phyloP scores from a whole-genome alignment of 2,113 vertebrate species.

The Chaenocephalus aceratus region DNA sequence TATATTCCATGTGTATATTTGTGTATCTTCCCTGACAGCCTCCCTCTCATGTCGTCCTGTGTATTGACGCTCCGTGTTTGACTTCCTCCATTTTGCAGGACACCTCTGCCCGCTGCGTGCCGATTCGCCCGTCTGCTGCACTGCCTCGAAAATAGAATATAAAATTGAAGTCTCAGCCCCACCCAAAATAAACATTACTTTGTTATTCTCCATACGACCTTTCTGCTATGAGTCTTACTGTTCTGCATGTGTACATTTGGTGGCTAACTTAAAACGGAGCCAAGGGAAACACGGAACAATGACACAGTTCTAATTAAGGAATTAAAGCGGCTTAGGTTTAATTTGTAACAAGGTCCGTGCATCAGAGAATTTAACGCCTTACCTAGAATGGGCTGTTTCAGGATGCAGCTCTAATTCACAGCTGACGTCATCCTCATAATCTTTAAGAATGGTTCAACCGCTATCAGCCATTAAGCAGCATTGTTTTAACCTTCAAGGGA shows the following conservation, averaged over 20 bases:
- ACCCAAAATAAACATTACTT: slow-evolving; percentile 20
- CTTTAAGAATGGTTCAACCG: slow-evolving; percentile 14
- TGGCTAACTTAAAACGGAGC: slow-evolving; percentile 45
- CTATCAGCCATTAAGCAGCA: slow-evolving; percentile 29
- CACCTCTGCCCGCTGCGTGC: slow-evolving; percentile 15
- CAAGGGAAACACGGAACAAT: slow-evolving; percentile 45
- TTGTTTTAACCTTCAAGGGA: slow-evolving; percentile 52
- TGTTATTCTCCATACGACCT: slow-evolving; percentile 14
- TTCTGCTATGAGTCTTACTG: background rate
- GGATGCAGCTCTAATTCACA: slow-evolving; percentile 24
- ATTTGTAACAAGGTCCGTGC: slow-evolving; percentile 49
- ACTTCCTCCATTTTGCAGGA: slow-evolving; percentile 60
- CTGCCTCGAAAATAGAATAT: slow-evolving; percentile 13
- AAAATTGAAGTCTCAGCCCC: background rate
- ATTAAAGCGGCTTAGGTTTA: slow-evolving; percentile 59
- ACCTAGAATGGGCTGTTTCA: slow-evolving; percentile 38
- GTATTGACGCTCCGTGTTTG: slow-evolving; percentile 38
- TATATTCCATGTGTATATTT: slow-evolving; percentile 47
- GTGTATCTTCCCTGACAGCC: slow-evolving; percentile 33
- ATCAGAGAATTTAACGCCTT: slow-evolving; percentile 26
- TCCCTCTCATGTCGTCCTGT: slow-evolving; percentile 21
- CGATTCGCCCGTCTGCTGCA: slow-evolving; percentile 31
- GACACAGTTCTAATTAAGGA: slow-evolving; percentile 60
- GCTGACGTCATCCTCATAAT: slow-evolving; percentile 33
- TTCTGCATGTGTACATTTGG: slow-evolving; percentile 30